Evolutionary conservation across 2,888 invertebrate genomes (phyloP).

Genomic region (Andrena camellia): DNA sequence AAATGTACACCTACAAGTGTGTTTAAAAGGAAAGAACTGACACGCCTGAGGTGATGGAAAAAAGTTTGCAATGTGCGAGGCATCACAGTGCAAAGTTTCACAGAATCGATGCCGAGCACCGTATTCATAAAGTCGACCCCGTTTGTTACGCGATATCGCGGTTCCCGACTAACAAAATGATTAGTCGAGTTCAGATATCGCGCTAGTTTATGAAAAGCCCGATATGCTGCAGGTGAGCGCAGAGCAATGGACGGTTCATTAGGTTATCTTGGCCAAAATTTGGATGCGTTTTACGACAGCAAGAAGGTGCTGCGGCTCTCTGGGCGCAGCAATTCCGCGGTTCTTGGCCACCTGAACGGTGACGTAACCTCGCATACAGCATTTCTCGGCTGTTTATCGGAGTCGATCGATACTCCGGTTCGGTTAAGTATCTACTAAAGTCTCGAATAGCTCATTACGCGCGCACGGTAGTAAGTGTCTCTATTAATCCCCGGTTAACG

Average conservation of each 20-base stretch:
- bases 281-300: conserved; percentile 36
- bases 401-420: conserved; percentile 25
- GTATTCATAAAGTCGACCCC: not conserved
- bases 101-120: not conserved
- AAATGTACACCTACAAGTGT: too few relatives aligned
- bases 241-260: conserved; percentile 26
- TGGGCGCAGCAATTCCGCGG: conserved; percentile 17
- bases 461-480: not conserved
- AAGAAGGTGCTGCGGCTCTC: not conserved
- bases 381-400: conserved; percentile 31
- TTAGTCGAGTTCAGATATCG: not conserved
- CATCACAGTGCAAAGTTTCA: not conserved
- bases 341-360: conserved; percentile 29
- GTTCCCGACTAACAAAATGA: not conserved
- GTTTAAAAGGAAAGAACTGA: too few relatives aligned
- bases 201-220: conserved; percentile 4
- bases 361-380: conserved; percentile 35
- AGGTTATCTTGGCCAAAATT: conserved; percentile 38
- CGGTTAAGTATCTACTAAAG: conserved; percentile 34
- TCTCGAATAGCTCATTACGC: conserved; percentile 25
- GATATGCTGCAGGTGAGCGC: not conserved
- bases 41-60: too few relatives aligned
- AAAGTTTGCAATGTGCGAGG: too few relatives aligned
- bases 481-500: conserved; percentile 5
- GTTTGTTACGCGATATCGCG: conserved; percentile 4